These are phyloP conservation scores for Sphyrna mokarran DNA, from an alignment of 2,113 vertebrate genomes.

Conservation along the genomic window DNA sequence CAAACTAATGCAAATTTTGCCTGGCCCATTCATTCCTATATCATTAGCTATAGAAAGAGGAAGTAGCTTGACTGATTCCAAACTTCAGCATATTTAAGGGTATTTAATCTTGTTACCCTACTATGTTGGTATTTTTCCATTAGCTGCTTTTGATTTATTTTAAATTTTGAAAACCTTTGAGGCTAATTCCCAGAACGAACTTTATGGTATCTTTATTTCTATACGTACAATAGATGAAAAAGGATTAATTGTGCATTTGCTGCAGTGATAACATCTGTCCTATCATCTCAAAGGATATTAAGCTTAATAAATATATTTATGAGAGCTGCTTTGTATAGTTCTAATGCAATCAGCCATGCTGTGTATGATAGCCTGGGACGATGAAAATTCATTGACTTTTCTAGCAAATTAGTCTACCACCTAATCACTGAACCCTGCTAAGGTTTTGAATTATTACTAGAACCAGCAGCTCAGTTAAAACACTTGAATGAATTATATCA, in stretches of 20 bases:
- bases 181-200: constrained; percentile 33
- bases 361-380: constrained; percentile 78
- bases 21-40: neutral
- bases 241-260: constrained; percentile 55
- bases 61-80: neutral
- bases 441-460: constrained; percentile 86
- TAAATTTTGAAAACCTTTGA: constrained; percentile 33
- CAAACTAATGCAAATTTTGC: neutral
- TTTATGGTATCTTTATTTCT: constrained; percentile 45
- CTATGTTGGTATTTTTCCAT: constrained; percentile 31
- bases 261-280: constrained; percentile 56
- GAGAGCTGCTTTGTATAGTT: constrained; percentile 81
- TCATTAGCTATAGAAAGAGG: neutral
- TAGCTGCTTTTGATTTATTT: constrained; percentile 34
- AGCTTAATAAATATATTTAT: constrained; percentile 92
- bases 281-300: constrained; percentile 73
- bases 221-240: constrained; percentile 46
- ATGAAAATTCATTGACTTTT: constrained; percentile 81
- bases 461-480: constrained; percentile 76
- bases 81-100: neutral
- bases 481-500: constrained; percentile 93
- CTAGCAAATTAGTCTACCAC: constrained; percentile 84
- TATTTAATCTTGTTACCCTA: neutral
- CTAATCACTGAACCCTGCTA: constrained; percentile 88
- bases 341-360: constrained; percentile 84